Evolutionary conservation across 2,797 vertebrate genomes (phyloP).

Genomic region (Darevskia mixta): DNA sequence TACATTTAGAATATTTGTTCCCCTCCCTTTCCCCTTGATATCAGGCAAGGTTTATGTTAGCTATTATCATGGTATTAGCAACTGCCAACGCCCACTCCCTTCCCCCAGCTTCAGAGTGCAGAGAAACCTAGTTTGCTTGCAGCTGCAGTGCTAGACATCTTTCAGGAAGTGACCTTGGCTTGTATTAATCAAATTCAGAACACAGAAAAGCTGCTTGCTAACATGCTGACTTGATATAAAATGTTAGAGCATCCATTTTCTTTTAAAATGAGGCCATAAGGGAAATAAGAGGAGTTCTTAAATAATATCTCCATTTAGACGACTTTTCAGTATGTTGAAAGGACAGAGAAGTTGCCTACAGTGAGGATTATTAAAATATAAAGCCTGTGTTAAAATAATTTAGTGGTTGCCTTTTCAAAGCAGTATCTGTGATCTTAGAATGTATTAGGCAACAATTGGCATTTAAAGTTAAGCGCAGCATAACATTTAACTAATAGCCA

Average conservation of each 20-base stretch:
- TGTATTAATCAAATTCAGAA: slow-evolving; percentile 84
- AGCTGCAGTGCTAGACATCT: slow-evolving; percentile 81
- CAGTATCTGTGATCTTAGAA: slow-evolving; percentile 48
- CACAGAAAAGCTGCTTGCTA: slow-evolving; percentile 80
- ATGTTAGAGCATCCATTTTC: slow-evolving; percentile 79
- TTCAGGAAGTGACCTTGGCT: slow-evolving; percentile 86
- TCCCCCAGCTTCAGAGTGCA: slow-evolving; percentile 65
- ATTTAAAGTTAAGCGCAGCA: slow-evolving; percentile 38
- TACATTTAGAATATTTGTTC: not conserved
- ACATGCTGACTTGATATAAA: slow-evolving; percentile 82
- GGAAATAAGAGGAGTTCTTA: slow-evolving; percentile 62
- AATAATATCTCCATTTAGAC: slow-evolving; percentile 59
- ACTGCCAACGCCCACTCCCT: slow-evolving; percentile 66
- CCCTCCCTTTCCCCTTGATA: slow-evolving; percentile 4
- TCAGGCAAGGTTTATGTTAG: slow-evolving; percentile 28
- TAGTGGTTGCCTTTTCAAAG: slow-evolving; percentile 14
- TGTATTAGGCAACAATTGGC: slow-evolving; percentile 55
- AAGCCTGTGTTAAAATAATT: not conserved
- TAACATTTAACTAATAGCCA: not conserved
- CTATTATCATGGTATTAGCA: slow-evolving; percentile 57
- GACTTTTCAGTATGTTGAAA: slow-evolving; percentile 46
- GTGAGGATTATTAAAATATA: slow-evolving; percentile 38
- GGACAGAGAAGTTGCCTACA: slow-evolving; percentile 47
- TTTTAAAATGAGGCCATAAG: slow-evolving; percentile 74
- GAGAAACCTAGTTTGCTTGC: slow-evolving; percentile 72